A percentile compares a stretch with the other conserved stretches of the same genome.
These are phyloP conservation scores for Morpho helenor DNA, from an alignment of 2,888 invertebrate species.

Conservation along the genomic window DNA sequence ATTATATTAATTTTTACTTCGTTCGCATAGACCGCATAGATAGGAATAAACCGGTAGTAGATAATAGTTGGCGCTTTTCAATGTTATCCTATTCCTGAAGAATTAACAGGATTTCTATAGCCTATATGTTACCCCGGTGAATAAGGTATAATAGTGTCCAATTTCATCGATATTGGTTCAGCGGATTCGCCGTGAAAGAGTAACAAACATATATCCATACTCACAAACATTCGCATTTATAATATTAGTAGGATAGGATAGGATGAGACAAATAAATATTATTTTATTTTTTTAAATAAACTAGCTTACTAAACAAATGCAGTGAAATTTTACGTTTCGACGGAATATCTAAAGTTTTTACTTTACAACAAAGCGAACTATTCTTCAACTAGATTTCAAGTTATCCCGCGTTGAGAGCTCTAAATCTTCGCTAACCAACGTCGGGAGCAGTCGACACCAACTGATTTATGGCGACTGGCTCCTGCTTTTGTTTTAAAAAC, in stretches of 20 bases:
- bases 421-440: conserved; percentile 36
- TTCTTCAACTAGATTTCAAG: conserved; percentile 19
- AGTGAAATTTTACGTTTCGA: neutral
- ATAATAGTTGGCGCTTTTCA: too few relatives aligned
- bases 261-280: neutral
- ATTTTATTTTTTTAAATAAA: neutral
- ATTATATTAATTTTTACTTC: too few relatives aligned
- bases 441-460: conserved; percentile 22
- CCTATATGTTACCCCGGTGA: neutral
- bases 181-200: too few relatives aligned
- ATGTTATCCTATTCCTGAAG: too few relatives aligned
- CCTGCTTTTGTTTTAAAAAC: conserved; percentile 20
- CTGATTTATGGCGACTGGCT: conserved; percentile 34
- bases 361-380: conserved; percentile 5
- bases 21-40: too few relatives aligned
- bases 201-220: too few relatives aligned
- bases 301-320: neutral
- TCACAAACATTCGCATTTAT: too few relatives aligned
- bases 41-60: too few relatives aligned
- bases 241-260: too few relatives aligned
- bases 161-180: too few relatives aligned
- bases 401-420: conserved; percentile 24
- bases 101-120: too few relatives aligned
- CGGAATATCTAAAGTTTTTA: neutral
- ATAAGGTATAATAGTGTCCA: neutral